Evolutionary conservation across 2,888 invertebrate genomes (phyloP).

Genomic region (Bruchidius siliquastri): DNA sequence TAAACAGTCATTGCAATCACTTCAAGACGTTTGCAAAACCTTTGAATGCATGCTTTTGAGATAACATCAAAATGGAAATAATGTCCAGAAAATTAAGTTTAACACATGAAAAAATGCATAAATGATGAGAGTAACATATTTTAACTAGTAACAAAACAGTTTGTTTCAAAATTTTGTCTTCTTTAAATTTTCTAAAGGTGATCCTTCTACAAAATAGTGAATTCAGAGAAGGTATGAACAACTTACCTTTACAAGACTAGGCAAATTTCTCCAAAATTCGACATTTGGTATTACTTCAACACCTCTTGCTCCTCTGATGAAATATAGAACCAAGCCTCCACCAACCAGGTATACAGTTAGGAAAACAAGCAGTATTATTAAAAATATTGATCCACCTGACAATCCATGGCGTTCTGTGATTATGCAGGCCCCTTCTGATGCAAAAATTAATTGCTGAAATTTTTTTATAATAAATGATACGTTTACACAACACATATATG

Average conservation of each 20-base stretch:
- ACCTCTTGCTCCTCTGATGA: constrained; percentile 67
- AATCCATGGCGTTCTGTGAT: constrained; percentile 46
- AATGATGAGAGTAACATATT: no score
- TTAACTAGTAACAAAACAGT: no score
- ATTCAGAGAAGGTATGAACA: not conserved
- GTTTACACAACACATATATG: not conserved
- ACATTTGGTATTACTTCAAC: constrained; percentile 70
- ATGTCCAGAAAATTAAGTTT: no score
- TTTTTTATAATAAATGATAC: not conserved
- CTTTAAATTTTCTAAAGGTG: no score
- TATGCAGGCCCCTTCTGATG: constrained; percentile 52
- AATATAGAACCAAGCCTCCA: constrained; percentile 62
- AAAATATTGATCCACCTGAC: constrained; percentile 60
- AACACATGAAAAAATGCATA: no score
- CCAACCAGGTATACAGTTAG: constrained; percentile 59
- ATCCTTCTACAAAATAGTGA: no score
- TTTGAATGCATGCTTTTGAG: no score
- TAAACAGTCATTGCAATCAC: no score
- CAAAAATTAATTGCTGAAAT: constrained; percentile 50
- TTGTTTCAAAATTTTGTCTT: no score
- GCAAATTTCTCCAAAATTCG: constrained; percentile 68
- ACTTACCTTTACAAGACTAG: constrained; percentile 63
- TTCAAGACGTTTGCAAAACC: no score
- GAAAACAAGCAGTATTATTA: constrained; percentile 59
- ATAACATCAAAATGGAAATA: no score